phyloP scores from a whole-genome alignment of 2,113 vertebrate species.

The Gorilla gorilla region DNA sequence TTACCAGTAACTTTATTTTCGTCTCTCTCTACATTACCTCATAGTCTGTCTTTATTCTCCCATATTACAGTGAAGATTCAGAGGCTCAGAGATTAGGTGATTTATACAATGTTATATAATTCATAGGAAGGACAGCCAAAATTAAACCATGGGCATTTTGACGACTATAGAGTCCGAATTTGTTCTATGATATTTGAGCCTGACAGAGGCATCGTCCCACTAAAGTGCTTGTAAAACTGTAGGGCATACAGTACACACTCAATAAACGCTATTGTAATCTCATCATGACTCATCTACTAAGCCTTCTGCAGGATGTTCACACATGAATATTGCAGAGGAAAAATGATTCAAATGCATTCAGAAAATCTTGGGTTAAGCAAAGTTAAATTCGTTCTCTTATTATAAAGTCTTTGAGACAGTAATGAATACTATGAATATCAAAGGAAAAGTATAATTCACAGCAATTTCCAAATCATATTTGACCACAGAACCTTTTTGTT shows the following conservation, averaged over 20 bases:
- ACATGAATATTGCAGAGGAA: background rate
- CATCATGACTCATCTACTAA: background rate
- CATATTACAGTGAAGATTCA: background rate
- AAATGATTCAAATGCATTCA: background rate
- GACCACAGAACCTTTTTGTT: background rate
- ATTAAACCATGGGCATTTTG: background rate
- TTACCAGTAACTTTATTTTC: background rate
- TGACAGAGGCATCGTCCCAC: background rate
- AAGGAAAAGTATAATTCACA: background rate
- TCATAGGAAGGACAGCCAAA: background rate
- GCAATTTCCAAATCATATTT: conserved; percentile 23
- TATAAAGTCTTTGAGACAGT: background rate
- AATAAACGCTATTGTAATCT: background rate
- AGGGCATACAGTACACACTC: background rate
- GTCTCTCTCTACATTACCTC: background rate
- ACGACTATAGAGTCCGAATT: background rate
- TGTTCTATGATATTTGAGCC: background rate
- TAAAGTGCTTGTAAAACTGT: background rate
- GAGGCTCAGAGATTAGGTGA: background rate
- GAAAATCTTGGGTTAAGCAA: background rate
- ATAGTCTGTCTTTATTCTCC: background rate
- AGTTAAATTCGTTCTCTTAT: background rate
- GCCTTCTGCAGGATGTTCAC: background rate
- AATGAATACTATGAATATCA: background rate
- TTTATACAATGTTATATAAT: background rate